Evolutionary conservation across 2,113 vertebrate genomes (phyloP), one percentile per base, ranked within the genome.

Genomic region (Myrmecophaga tridactyla): DNA sequence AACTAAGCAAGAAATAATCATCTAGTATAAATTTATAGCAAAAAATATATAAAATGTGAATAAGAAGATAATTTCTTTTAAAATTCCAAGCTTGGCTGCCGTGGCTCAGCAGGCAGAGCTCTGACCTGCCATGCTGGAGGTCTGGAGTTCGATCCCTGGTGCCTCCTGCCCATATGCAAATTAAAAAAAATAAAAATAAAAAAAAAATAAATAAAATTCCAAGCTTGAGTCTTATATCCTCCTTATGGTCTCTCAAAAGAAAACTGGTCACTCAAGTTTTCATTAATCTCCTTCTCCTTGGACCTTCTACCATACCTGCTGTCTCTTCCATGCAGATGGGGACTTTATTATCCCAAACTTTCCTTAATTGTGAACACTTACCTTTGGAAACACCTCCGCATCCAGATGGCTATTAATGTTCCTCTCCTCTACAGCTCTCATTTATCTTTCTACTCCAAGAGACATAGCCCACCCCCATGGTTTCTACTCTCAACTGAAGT

Each of bases 371-470:
- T 84, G 31, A 92, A 78, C 25, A 78, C 4, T 13, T 95, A 14
- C 20, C 20, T 86, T 95, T 92, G 48, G 41, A 95, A 94, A 56
- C 36, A 94, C 65, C 34, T 76, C 36, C 39, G 75, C 27, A 84
- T 29, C 58, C 75, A 87, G 62, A 84, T 56, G 20, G 13, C 41
- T 53, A 43, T 76, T 34, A 51, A 34, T 51, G 17, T 3, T 27
- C 76, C 39, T 62, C 3, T 46, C 13, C 84, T 43, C 58, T 62
- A 83, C 1, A 3, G 29, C 82, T 91, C 31, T 85, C 31, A 25
- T 77, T 77, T 70, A 36, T 41, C 65, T 4, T 51, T 62, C 29
- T 53, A 18, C 60, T 86, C 31, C 43, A 36, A 76, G 29, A 72
- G 8, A 70, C 3, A 48, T 70, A 69, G 27, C 41, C 41, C 29